phyloP scores from a whole-genome alignment of 2,888 invertebrate genomes.

The Harmothoe impar region DNA sequence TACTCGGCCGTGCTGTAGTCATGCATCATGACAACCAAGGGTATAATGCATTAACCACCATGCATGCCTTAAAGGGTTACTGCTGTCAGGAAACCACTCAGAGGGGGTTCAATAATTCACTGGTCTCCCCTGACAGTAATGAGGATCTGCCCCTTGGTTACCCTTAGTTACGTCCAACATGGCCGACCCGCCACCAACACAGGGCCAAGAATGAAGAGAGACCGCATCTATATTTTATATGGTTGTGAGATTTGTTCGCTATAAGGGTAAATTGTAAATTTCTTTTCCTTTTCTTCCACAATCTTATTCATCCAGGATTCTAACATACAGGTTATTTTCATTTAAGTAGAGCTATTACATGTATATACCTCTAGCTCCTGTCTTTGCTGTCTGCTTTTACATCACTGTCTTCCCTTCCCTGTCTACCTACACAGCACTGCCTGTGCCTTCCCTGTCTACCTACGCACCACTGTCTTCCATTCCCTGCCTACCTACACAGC shows the following conservation, averaged over 20 bases:
- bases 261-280: neutral
- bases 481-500: no score
- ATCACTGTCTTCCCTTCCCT: neutral
- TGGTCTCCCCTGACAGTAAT: neutral
- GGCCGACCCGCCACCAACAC: neutral
- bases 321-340: neutral
- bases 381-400: no score
- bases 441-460: no score
- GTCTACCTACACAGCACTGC: neutral
- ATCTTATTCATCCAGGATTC: neutral
- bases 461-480: no score
- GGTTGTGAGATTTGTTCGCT: neutral
- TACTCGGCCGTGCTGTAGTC: neutral
- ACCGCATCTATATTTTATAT: neutral
- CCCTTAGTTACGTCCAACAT: constrained; percentile 29
- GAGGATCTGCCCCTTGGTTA: neutral
- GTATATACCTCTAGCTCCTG: no score
- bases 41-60: no score
- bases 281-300: neutral
- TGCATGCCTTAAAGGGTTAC: no score
- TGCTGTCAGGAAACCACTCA: neutral
- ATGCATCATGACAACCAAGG: no score
- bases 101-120: neutral
- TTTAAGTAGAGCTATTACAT: neutral
- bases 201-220: neutral